Base-by-base conservation (phyloP, 2,888 invertebrate species). In the Acronicta aceris region DNA sequence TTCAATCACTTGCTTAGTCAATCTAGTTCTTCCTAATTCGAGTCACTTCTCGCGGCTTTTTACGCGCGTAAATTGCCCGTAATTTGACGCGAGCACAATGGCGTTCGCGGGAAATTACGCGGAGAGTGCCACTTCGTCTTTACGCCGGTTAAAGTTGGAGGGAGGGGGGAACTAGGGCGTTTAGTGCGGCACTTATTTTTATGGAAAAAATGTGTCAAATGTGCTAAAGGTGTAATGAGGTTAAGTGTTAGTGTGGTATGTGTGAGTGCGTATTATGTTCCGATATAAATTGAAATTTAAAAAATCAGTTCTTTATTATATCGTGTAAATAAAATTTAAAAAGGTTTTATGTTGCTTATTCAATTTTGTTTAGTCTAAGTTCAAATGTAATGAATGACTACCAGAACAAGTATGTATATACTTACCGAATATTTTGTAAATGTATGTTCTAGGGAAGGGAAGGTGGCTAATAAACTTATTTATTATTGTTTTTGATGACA, bases 11-110 rank as follows among this genome's bases (percentile, higher is more conserved):
- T 45, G 48, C 59, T 53, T 48, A 65, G 65, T 51, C 77, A 66
- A 77, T 74, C 58, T 71, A 74, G 74, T 66, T 61, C 55, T 13
- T 41, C 36, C 66, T 69, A 69, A 77, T 75, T 72, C 61, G 42
- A 65, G 42, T 59, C 74, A 71, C 67, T 76, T 51, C 68, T 58
- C 58, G 70, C 59, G 59, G 71, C 73, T 78, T 78, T 78, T 76
- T 76, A 68, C 71, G 50, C 54, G 63, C 43, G 59, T 41, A 78
- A 78, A 78, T 78, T 78, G 78, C 76, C 62, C 51, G 66, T 76
- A 78, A 78, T 78, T 78, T 74, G 69, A 55, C 68, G 71, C 66
- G 59, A 68, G 67, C 65, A 78, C 78, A 78, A 78, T 76, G 69
- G 74, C 62, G 48, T 45, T 45, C 65, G 67, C 55, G 74, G 65